Conservation (phyloP, 2,888 invertebrate genomes). For the Rugalucina vietnamica region DNA sequence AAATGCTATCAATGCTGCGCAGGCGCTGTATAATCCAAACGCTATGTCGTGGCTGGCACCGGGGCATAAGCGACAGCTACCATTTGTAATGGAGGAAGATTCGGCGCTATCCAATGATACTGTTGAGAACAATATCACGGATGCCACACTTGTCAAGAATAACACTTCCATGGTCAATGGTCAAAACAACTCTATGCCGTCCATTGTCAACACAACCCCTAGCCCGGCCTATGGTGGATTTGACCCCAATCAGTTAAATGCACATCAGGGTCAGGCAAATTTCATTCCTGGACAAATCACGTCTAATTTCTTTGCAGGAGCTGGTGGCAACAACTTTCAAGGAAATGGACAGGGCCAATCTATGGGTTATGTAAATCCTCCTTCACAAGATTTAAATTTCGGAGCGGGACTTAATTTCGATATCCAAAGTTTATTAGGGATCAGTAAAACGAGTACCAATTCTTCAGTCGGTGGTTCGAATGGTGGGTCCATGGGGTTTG, state of each 20-base stretch:
- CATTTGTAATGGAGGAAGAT: not conserved
- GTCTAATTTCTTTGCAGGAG: not conserved
- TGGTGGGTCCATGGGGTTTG: not conserved
- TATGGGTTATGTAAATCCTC: not conserved
- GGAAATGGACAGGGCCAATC: not conserved
- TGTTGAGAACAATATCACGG: not conserved
- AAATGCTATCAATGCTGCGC: slow-evolving; percentile 43
- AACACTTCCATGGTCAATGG: not conserved
- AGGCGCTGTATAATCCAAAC: slow-evolving; percentile 46
- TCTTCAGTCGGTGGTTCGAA: not conserved
- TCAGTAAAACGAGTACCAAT: not conserved
- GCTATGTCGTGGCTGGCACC: slow-evolving; percentile 41
- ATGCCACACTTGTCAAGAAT: not conserved
- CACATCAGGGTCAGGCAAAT: slow-evolving; percentile 40
- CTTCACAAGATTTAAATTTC: not conserved
- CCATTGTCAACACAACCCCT: not conserved
- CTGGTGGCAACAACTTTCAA: not conserved
- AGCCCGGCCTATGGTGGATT: slow-evolving; percentile 23
- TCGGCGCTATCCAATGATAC: not conserved
- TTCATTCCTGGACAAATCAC: slow-evolving; percentile 45
- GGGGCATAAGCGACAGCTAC: not conserved
- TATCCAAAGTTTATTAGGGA: not conserved
- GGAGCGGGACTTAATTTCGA: not conserved
- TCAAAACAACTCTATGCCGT: not conserved
- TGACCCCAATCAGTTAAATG: slow-evolving; percentile 45